Conservation (phyloP, 2,888 invertebrate genomes). For the Ceramica pisi region DNA sequence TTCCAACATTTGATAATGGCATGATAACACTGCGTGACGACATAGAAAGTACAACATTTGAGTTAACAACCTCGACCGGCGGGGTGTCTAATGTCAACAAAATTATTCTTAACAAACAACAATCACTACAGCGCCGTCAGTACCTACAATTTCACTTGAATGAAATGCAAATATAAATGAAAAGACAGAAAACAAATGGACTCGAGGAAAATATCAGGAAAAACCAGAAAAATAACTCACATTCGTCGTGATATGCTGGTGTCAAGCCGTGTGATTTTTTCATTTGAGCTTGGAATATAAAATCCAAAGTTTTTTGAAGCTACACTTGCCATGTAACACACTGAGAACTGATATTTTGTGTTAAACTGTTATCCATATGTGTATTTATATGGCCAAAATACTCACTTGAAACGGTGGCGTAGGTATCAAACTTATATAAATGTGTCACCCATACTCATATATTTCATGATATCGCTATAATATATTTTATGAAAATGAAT, state of each 20-base stretch:
- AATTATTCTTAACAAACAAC: conserved; percentile 28
- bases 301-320: no score
- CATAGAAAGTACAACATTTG: background rate
- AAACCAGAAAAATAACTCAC: background rate
- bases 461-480: no score
- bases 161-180: conserved; percentile 24
- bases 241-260: background rate
- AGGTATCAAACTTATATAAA: no score
- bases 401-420: no score
- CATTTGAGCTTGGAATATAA: no score
- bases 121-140: conserved; percentile 3
- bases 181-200: conserved; percentile 18
- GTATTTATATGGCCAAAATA: no score
- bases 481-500: no score
- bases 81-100: conserved; percentile 5
- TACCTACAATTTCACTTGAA: conserved; percentile 23
- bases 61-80: background rate
- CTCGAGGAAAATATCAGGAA: background rate
- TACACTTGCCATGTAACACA: no score
- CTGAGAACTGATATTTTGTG: no score
- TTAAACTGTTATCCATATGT: no score
- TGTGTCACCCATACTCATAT: no score
- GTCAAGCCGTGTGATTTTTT: background rate
- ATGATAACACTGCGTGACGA: conserved; percentile 3
- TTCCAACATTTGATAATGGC: background rate